phyloP scores from a whole-genome alignment of 2,888 invertebrate genomes.

The Mystacides longicornis region DNA sequence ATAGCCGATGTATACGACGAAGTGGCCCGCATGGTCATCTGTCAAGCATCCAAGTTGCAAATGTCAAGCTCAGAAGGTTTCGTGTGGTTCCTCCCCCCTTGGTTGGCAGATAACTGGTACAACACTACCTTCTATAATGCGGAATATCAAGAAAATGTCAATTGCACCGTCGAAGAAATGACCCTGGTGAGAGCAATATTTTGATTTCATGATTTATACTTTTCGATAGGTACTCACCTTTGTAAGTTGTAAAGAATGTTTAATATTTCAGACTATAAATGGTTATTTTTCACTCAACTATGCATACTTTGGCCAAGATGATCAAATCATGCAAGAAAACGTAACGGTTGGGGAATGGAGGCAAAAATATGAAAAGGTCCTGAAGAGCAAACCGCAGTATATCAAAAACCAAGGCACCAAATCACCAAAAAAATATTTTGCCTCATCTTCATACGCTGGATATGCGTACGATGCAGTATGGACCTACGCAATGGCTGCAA shows the following conservation, averaged over 20 bases:
- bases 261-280: constrained; percentile 50
- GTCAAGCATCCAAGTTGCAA: constrained; percentile 64
- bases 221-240: background rate
- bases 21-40: constrained; percentile 69
- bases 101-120: constrained; percentile 59
- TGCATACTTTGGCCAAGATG: constrained; percentile 56
- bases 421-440: constrained; percentile 16
- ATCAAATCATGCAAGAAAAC: constrained; percentile 55
- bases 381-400: constrained; percentile 28
- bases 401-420: background rate
- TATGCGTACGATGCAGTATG: constrained; percentile 79
- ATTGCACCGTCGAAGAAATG: constrained; percentile 58
- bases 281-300: constrained; percentile 67
- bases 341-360: constrained; percentile 59
- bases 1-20: constrained; percentile 73
- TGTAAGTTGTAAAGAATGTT: too few species aligned
- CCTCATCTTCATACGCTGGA: constrained; percentile 57
- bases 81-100: constrained; percentile 80
- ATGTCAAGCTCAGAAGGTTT: constrained; percentile 67
- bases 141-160: constrained; percentile 41
- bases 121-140: constrained; percentile 41
- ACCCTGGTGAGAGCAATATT: constrained; percentile 20
- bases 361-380: constrained; percentile 37
- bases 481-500: constrained; percentile 67
- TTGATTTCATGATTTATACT: background rate